Base-by-base conservation (phyloP, 2,888 invertebrate genomes). In the Agrilus biguttatus region DNA sequence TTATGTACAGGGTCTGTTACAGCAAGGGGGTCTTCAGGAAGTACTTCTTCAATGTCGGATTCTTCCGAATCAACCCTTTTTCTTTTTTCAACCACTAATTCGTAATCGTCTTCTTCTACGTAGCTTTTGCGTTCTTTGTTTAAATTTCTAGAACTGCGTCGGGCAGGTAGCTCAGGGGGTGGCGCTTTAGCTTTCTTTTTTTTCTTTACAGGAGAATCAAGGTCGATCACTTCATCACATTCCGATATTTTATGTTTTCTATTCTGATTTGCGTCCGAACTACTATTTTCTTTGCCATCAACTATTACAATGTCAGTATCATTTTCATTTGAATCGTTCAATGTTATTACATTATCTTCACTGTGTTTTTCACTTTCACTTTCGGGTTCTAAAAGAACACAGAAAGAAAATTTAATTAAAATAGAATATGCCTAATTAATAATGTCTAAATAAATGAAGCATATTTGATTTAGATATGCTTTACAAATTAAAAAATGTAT, bases 41-140 rank as follows among this genome's bases (percentile, higher is more conserved):
- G 57, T 3, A 80, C 70, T 61, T 80, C 79, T 56, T 80, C 78
- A 44, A 78, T 67, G 51, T 81, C 80, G 10, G 78, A 77, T 47
- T 73, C 76, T 51, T 61, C 62, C 12, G 56, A 53, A 3, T 51
- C 51, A 23, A 47, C 44, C 32, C 47, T 50, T 32, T 40, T 43
- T 7, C 44, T 44, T 35, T 43, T 35, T 41, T 43, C 23, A 28
- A 35, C 13, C 8, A 43, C 23, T 53, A 36, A 48, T 44, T 47
- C 51, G 42, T 51, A 47, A 21, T 42, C 45, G 33, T 48, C 44
- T 17, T 32, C 42, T 40, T 47, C 44, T 1, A 45, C 12, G 21
- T 47, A 46, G 13, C 36, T 39, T 33, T 43, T 45, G 19, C 41
- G 44, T 10, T 46, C 43, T 50, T 77, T 76, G 53, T 73, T 74